Evolutionary conservation across 1,140 invertebrate genomes (phyloP).

Genomic region (Planococcus citri): DNA sequence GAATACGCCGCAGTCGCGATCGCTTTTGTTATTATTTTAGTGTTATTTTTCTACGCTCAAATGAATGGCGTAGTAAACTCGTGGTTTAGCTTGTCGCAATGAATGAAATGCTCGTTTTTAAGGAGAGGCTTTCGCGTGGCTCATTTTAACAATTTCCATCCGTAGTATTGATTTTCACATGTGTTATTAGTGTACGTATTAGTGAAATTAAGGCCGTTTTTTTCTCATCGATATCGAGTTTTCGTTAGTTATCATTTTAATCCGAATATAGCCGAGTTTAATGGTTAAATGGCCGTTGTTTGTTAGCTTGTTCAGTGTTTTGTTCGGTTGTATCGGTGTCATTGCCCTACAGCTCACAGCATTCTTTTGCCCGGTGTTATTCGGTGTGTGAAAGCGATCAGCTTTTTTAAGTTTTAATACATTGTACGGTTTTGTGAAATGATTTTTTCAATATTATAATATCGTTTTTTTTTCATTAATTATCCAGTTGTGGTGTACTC

Average conservation of each 20-base stretch:
- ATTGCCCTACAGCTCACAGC: background rate
- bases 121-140: background rate
- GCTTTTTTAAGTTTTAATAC: background rate
- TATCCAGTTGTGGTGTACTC: no score
- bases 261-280: background rate
- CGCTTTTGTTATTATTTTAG: background rate
- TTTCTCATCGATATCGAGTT: no score
- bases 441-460: no score
- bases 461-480: background rate
- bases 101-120: slow-evolving; percentile 1
- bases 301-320: background rate
- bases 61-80: slow-evolving; percentile 2
- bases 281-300: background rate
- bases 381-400: no score
- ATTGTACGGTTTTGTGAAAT: background rate
- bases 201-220: no score
- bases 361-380: background rate
- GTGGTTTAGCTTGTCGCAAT: background rate
- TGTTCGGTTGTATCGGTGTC: background rate
- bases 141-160: background rate
- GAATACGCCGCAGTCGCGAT: background rate
- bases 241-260: no score
- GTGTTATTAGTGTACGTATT: background rate
- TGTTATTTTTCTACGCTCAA: background rate
- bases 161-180: background rate